phyloP scores from a whole-genome alignment of 1,140 invertebrate genomes.

The Drosophila aff. region DNA sequence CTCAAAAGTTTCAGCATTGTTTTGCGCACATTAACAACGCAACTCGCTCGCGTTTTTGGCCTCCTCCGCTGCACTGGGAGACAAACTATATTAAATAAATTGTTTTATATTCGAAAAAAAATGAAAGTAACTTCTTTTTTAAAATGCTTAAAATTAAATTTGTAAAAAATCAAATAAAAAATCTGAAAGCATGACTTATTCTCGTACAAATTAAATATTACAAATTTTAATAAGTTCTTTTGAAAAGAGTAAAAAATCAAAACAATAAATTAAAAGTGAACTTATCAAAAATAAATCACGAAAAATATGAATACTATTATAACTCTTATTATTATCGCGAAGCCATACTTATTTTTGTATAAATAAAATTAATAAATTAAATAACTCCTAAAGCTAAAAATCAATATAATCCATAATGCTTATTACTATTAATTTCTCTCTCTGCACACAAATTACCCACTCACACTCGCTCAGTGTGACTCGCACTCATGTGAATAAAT shows the following conservation, averaged over 20 bases:
- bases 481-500: conserved; percentile 48
- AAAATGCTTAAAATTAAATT: no score
- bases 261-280: no score
- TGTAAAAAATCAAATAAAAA: not conserved
- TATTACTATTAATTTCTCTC: not conserved
- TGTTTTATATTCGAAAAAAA: not conserved
- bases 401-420: no score
- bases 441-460: conserved; percentile 6
- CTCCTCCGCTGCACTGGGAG: conserved; percentile 28
- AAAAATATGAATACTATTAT: not conserved
- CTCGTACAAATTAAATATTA: no score
- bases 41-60: conserved; percentile 66
- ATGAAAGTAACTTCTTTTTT: no score
- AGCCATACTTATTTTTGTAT: no score
- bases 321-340: no score
- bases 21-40: conserved; percentile 71
- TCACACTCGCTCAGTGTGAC: conserved; percentile 31
- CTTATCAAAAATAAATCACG: not conserved
- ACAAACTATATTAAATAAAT: not conserved
- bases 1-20: conserved; percentile 58
- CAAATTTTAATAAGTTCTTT: not conserved
- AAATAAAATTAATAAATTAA: no score
- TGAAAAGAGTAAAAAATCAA: not conserved
- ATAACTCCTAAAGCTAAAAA: no score
- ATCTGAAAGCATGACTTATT: no score